Conservation (phyloP, 1,140 invertebrate genomes). For the Cheumatopsyche charites region DNA sequence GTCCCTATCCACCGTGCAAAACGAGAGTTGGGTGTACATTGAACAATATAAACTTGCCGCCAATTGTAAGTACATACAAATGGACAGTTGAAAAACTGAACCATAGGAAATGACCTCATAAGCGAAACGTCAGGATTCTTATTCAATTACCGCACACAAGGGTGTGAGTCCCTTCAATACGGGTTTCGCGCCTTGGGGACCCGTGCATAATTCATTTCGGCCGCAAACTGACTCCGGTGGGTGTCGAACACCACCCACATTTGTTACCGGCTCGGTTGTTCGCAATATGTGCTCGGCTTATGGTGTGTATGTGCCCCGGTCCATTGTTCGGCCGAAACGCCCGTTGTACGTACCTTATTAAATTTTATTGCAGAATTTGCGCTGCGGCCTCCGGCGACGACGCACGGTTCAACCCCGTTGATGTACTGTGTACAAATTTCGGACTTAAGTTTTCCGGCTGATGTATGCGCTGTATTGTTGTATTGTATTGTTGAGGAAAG, state of each 20-base stretch:
- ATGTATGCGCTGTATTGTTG: too few species aligned
- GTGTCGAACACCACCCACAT: too few species aligned
- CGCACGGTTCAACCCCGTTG: conserved; percentile 8
- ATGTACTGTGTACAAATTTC: not conserved
- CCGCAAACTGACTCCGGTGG: not conserved
- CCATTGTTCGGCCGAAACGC: not conserved
- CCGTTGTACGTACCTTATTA: conserved; percentile 12
- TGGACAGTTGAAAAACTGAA: too few species aligned
- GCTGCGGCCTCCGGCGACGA: not conserved
- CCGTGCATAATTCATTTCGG: conserved; percentile 21
- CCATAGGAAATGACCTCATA: not conserved
- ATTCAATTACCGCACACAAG: conserved; percentile 14
- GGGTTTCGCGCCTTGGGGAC: conserved; percentile 4
- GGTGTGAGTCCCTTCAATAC: not conserved
- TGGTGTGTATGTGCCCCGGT: too few species aligned
- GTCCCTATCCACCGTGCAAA: too few species aligned
- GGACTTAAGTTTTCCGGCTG: too few species aligned
- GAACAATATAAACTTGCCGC: too few species aligned
- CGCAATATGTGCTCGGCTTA: not conserved
- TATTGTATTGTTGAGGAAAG: too few species aligned
- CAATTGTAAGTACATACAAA: too few species aligned
- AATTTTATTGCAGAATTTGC: conserved; percentile 22
- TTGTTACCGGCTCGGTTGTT: not conserved
- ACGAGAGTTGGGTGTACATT: too few species aligned
- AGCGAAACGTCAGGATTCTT: not conserved